A percentile compares a stretch with the other conserved stretches of the same genome.
Evolutionary conservation across 2,888 invertebrate genomes (phyloP).

Genomic region (Scaptomyza tumidula): DNA sequence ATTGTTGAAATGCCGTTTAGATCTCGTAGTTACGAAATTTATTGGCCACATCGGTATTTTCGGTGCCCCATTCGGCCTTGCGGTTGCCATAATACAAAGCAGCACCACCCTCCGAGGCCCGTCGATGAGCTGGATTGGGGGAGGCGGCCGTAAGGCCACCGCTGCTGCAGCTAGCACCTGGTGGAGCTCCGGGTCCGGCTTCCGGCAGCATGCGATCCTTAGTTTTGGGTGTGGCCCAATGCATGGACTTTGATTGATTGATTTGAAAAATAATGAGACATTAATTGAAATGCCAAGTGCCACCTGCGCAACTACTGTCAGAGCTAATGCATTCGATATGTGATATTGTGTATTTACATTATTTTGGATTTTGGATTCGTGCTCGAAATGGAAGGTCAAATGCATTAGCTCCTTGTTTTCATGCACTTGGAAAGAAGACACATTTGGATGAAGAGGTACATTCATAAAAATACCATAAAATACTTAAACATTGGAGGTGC

Average conservation of each 20-base stretch:
- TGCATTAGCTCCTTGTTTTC: slow-evolving; percentile 53
- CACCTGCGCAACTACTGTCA: slow-evolving; percentile 23
- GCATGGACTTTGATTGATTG: slow-evolving; percentile 90
- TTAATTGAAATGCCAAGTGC: slow-evolving; percentile 29
- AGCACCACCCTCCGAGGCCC: slow-evolving; percentile 94
- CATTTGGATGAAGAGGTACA: slow-evolving; percentile 71
- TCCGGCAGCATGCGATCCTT: slow-evolving; percentile 94
- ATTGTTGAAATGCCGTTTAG: slow-evolving; percentile 85
- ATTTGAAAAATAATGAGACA: slow-evolving; percentile 26
- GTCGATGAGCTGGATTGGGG: slow-evolving; percentile 87
- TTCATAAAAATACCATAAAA: slow-evolving; percentile 47
- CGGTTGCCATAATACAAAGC: slow-evolving; percentile 88
- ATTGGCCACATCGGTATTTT: slow-evolving; percentile 92
- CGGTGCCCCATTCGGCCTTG: slow-evolving; percentile 88
- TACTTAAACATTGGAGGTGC: slow-evolving; percentile 34
- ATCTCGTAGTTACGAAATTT: slow-evolving; percentile 97
- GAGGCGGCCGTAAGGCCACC: slow-evolving; percentile 87
- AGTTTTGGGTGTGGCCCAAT: slow-evolving; percentile 95
- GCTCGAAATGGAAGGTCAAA: slow-evolving; percentile 21
- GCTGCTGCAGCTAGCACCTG: slow-evolving; percentile 80
- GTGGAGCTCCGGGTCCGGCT: slow-evolving; percentile 80
- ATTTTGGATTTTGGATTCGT: slow-evolving; percentile 11
- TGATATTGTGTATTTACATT: slow-evolving; percentile 26
- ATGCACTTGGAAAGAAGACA: slow-evolving; percentile 34
- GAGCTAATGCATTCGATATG: slow-evolving; percentile 42